Conservation (phyloP, 2,797 vertebrate genomes). For the Gallinago nigripennis region DNA sequence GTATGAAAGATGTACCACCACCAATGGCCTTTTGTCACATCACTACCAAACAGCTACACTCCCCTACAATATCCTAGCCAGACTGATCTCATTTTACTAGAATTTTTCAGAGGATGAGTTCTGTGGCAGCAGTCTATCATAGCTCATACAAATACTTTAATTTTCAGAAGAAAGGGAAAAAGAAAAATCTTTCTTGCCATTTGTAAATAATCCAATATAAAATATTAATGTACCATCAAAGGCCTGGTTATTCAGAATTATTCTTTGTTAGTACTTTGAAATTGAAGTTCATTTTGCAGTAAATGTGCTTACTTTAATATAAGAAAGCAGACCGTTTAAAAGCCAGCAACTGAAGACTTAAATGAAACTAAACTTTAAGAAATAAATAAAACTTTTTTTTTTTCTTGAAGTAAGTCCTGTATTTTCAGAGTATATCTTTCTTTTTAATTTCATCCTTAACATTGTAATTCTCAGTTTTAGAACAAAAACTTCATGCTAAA, state of each 20-base stretch:
- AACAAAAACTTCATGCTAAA: not conserved
- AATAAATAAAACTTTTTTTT: not conserved
- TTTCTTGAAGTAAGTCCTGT: not conserved
- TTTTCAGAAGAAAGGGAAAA: not conserved
- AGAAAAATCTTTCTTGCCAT: not conserved
- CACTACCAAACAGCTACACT: not conserved
- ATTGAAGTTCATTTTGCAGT: not conserved
- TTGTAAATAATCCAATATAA: not conserved
- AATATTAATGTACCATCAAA: slow-evolving; percentile 20
- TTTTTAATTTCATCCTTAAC: not conserved
- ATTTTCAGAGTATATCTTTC: not conserved
- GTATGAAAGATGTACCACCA: not conserved
- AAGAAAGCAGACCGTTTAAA: not conserved
- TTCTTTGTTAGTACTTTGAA: not conserved
- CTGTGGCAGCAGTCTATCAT: not conserved
- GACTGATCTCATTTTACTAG: not conserved
- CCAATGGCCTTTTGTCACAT: not conserved
- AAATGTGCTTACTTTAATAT: not conserved
- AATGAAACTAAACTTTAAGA: not conserved
- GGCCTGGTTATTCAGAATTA: not conserved
- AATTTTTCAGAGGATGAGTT: not conserved
- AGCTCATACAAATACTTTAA: not conserved
- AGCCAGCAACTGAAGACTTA: not conserved
- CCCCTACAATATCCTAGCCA: not conserved
- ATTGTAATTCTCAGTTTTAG: not conserved